These are phyloP conservation scores for Axinella damicornis DNA, from an alignment of 37 sponge, comb jelly and placozoan genomes.

Conservation along the genomic window DNA sequence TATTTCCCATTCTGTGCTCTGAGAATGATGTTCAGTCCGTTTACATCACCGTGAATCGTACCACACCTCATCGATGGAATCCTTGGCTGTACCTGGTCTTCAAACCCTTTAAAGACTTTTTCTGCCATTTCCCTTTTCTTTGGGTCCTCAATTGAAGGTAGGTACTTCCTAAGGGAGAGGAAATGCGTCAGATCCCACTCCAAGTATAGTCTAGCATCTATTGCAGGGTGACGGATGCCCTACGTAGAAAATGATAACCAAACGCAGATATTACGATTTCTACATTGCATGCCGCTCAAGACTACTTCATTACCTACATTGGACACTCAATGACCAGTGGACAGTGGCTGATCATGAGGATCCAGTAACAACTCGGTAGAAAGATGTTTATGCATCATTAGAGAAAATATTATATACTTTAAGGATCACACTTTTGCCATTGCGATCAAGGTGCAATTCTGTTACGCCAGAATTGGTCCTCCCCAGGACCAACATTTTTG, in stretches of 20 bases:
- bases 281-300: too few relatives aligned
- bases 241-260: not conserved
- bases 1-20: not conserved
- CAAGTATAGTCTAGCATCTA: slow-evolving; percentile 23
- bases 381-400: too few relatives aligned
- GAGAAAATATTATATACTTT: too few relatives aligned
- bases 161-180: not conserved
- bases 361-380: too few relatives aligned
- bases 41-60: slow-evolving; percentile 2
- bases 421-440: too few relatives aligned
- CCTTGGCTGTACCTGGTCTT: slow-evolving; percentile 8
- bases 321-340: too few relatives aligned
- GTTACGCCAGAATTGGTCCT: too few relatives aligned
- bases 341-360: too few relatives aligned
- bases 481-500: too few relatives aligned
- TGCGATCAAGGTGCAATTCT: too few relatives aligned
- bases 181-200: slow-evolving; percentile 9
- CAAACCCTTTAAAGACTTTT: slow-evolving; percentile 2
- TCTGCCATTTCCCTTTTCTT: not conserved
- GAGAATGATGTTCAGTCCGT: slow-evolving; percentile 21
- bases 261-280: too few relatives aligned
- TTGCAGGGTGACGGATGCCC: slow-evolving; percentile 29
- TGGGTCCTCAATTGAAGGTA: not conserved
- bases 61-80: not conserved
- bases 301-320: too few relatives aligned